Evolutionary conservation across 2,888 invertebrate genomes (phyloP).

Genomic region (Carterocephalus palaemon): DNA sequence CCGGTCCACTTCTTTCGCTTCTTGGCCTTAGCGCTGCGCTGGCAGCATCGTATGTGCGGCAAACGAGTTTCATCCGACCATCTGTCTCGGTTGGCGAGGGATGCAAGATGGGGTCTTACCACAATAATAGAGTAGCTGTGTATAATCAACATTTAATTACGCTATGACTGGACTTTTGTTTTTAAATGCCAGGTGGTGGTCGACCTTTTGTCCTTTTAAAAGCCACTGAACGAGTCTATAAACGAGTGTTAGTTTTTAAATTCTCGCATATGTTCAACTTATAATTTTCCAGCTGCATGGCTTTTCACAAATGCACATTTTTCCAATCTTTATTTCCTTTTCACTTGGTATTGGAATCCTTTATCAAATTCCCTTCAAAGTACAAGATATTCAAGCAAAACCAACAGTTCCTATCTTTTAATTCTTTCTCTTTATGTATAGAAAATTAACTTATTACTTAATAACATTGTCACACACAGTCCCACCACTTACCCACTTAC

Average conservation of each 20-base stretch:
- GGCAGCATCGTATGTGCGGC: constrained; percentile 2
- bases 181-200: background rate
- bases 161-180: too few relatives aligned
- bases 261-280: too few relatives aligned
- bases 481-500: too few relatives aligned
- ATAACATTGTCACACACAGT: background rate
- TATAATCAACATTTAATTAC: too few relatives aligned
- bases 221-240: too few relatives aligned
- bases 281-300: too few relatives aligned
- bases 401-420: constrained; percentile 4
- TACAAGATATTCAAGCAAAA: background rate
- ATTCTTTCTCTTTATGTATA: background rate
- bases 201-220: too few relatives aligned
- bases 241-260: too few relatives aligned
- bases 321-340: too few relatives aligned
- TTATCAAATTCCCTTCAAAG: too few relatives aligned
- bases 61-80: constrained; percentile 9
- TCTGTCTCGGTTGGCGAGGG: constrained; percentile 13
- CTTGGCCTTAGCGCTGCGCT: constrained; percentile 10
- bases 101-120: background rate
- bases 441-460: constrained; percentile 1
- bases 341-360: too few relatives aligned
- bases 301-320: too few relatives aligned
- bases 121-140: background rate
- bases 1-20: constrained; percentile 18